Evolutionary conservation across 2,888 invertebrate species (phyloP), one percentile per base, ranked within the genome.

Genomic region (Agrotis clavis): DNA sequence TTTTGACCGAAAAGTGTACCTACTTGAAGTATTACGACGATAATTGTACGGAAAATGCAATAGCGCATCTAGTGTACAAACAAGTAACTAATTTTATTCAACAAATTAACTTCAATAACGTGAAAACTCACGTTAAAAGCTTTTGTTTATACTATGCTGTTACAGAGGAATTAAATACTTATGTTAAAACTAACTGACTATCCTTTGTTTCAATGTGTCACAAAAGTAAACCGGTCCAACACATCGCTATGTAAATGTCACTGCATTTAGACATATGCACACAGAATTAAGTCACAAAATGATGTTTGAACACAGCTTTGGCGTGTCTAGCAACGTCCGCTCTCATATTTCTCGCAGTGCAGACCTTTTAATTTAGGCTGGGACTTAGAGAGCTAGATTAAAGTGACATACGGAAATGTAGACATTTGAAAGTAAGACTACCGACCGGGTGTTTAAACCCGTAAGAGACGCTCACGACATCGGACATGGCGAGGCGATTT

Each of bases 271-370:
- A 76, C 72, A 66, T 67, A 57, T 75, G 82, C 82, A 82, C 71
- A 81, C 63, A 74, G 78, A 79, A 76, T 83, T 79, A 74, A 70
- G 79, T 74, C 78, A 67, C 73, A 64, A 81, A 87, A 87, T 85
- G 78, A 86, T 86, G 86, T 89, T 87, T 88, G 88, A 61, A 78
- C 84, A 84, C 81, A 84, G 86, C 86, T 86, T 66, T 54, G 21
- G 56, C 35, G 19, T 53, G 54, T 69, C 57, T 16, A 51, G 41
- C 53, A 19, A 4, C 74, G 77, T 63, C 81, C 69, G 65, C 47
- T 64, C 62, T 69, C 66, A 77, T 81, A 68, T 77, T 25, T 25
- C 53, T 56, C 7, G 30, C 41, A 41, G 41, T 54, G 53, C 48
- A 57, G 67, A 68, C 62, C 57, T 77, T 81, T 79, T 67, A 80